These are phyloP conservation scores for Oxystoma pomonae DNA, from an alignment of 2,888 invertebrate genomes.

Conservation along the genomic window DNA sequence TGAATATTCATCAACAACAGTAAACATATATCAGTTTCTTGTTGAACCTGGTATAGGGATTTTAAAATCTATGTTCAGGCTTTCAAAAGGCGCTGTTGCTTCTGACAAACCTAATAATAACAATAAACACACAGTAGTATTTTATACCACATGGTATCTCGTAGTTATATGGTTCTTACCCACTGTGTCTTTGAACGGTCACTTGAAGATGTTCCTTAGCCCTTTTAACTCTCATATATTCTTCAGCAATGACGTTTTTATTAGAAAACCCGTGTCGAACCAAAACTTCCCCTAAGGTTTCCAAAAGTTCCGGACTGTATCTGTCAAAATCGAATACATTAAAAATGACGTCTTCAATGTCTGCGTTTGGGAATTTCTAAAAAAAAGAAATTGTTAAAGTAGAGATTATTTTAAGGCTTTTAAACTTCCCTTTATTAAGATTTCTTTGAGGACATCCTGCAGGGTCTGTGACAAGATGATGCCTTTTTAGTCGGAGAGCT, in stretches of 20 bases:
- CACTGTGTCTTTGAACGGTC: slow-evolving; percentile 69
- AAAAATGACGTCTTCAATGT: slow-evolving; percentile 78
- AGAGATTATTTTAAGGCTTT: too few relatives aligned
- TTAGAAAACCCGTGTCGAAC: slow-evolving; percentile 83
- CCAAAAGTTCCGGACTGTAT: slow-evolving; percentile 80
- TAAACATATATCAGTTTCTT: neutral
- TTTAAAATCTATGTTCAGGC: too few relatives aligned
- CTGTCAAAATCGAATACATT: slow-evolving; percentile 97
- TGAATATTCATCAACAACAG: neutral
- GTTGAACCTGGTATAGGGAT: too few relatives aligned
- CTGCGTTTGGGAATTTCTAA: slow-evolving; percentile 83
- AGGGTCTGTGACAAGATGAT: too few relatives aligned
- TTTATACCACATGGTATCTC: too few relatives aligned
- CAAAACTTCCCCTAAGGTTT: slow-evolving; percentile 76
- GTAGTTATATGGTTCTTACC: slow-evolving; percentile 50
- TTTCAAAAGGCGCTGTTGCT: too few relatives aligned
- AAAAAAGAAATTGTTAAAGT: slow-evolving; percentile 35
- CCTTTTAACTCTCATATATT: slow-evolving; percentile 47
- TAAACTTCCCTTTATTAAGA: too few relatives aligned
- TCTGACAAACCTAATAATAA: too few relatives aligned
- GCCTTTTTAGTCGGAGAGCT: too few relatives aligned
- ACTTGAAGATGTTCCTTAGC: slow-evolving; percentile 63
- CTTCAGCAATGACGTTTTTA: slow-evolving; percentile 55
- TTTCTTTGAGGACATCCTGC: too few relatives aligned
- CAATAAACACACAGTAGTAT: too few relatives aligned